Conservation (phyloP, 2,888 invertebrate species). For the Candidula unifasciata region DNA sequence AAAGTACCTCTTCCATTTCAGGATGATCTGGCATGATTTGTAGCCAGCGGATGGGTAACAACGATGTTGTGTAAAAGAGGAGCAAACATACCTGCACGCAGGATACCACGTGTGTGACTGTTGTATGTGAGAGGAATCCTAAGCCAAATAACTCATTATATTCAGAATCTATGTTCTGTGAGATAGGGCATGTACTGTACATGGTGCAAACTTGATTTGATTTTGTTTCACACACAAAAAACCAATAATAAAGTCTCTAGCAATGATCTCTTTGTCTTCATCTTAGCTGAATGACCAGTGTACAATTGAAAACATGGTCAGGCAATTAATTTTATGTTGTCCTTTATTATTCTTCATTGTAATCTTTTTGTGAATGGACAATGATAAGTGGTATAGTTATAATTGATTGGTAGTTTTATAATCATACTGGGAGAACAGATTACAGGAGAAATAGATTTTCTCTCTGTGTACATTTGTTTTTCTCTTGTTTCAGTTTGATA, state of each 20-base stretch:
- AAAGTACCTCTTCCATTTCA: slow-evolving; percentile 27
- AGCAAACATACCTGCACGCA: not conserved
- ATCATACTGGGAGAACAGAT: too few species aligned
- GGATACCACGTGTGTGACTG: not conserved
- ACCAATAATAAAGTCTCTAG: not conserved
- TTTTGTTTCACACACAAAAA: not conserved
- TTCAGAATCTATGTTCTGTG: slow-evolving; percentile 23
- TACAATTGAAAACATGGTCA: too few species aligned
- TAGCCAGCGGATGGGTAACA: slow-evolving; percentile 27
- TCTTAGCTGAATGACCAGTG: not conserved
- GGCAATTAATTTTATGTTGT: too few species aligned
- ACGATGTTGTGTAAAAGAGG: not conserved
- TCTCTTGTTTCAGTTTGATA: too few species aligned
- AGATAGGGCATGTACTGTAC: not conserved
- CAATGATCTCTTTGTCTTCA: not conserved
- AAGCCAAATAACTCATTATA: slow-evolving; percentile 22
- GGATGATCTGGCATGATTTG: slow-evolving; percentile 49
- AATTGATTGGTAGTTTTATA: too few species aligned
- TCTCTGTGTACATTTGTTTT: too few species aligned
- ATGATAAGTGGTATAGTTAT: too few species aligned
- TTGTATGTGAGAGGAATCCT: not conserved
- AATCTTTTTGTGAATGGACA: too few species aligned
- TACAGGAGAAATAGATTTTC: too few species aligned
- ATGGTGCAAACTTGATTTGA: not conserved
- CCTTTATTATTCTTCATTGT: too few species aligned